Percentiles rank a stretch among this genome's conserved stretches.
Conservation (phyloP, 2,797 vertebrate genomes). For the Rhodeus uyekii region DNA sequence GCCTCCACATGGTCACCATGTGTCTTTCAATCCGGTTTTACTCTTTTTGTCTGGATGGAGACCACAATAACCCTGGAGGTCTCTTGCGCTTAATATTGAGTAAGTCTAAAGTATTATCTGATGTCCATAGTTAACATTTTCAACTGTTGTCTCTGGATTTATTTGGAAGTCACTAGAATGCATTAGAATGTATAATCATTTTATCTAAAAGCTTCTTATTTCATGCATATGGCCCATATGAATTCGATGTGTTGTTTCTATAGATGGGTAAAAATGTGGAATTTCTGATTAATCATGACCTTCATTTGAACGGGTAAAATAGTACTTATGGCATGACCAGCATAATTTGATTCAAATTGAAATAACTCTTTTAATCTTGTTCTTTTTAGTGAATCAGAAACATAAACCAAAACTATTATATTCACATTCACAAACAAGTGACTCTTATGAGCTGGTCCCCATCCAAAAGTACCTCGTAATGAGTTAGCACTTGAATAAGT, state of each 20-base stretch:
- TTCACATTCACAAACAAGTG: no score
- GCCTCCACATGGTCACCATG: slow-evolving; percentile 68
- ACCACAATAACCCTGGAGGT: slow-evolving; percentile 37
- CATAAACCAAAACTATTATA: no score
- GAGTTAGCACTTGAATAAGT: no score
- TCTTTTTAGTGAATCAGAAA: no score
- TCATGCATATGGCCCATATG: slow-evolving; percentile 7
- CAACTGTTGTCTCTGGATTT: slow-evolving; percentile 7
- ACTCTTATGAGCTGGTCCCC: no score
- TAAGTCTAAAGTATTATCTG: slow-evolving; percentile 21
- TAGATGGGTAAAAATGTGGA: neutral
- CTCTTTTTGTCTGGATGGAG: slow-evolving; percentile 32
- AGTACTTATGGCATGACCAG: no score
- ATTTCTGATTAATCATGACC: no score
- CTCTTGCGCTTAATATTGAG: slow-evolving; percentile 35
- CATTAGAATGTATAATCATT: slow-evolving; percentile 24
- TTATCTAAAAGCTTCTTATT: slow-evolving; percentile 20
- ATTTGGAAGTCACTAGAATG: slow-evolving; percentile 14
- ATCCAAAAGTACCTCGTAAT: no score
- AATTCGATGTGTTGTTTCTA: neutral
- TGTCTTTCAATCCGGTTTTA: slow-evolving; percentile 55
- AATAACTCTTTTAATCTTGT: no score
- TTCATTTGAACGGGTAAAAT: no score
- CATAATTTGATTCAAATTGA: no score
- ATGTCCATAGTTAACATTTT: slow-evolving; percentile 39